Evolutionary conservation across 2,113 vertebrate species (phyloP).

Genomic region (Salminus brasiliensis): DNA sequence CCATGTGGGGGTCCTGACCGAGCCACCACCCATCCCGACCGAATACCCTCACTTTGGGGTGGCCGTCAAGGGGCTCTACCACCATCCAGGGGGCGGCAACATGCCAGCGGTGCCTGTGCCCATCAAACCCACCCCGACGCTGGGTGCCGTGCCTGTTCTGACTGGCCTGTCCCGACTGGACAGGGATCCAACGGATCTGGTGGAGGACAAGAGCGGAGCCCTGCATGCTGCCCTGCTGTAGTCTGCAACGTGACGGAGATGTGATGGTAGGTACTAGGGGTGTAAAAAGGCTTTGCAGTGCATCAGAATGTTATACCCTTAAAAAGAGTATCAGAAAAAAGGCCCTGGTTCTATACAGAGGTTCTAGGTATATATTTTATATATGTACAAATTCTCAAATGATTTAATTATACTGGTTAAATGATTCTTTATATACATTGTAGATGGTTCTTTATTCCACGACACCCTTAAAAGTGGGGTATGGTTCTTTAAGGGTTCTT

Average conservation of each 20-base stretch:
- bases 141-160: constrained; percentile 79
- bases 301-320: background rate
- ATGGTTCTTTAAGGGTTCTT: too few relatives aligned
- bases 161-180: constrained; percentile 76
- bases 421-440: too few relatives aligned
- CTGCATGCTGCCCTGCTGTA: constrained; percentile 87
- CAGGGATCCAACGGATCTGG: constrained; percentile 47
- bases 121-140: constrained; percentile 89
- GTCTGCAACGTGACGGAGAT: constrained; percentile 64
- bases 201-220: constrained; percentile 78
- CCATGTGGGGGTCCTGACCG: constrained; percentile 89
- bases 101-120: constrained; percentile 92
- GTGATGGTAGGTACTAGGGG: constrained; percentile 19
- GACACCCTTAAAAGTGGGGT: too few relatives aligned
- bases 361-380: too few relatives aligned
- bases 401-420: too few relatives aligned
- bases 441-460: too few relatives aligned
- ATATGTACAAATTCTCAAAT: too few relatives aligned
- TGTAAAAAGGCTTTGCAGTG: background rate
- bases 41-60: constrained; percentile 91
- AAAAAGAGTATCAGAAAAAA: background rate
- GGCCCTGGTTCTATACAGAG: background rate
- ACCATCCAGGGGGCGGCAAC: constrained; percentile 77
- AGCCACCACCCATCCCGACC: constrained; percentile 80
- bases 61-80: constrained; percentile 90